Evolutionary conservation across 2,888 invertebrate species (phyloP), one percentile per base, ranked within the genome.

Genomic region (Panorpa germanica): DNA sequence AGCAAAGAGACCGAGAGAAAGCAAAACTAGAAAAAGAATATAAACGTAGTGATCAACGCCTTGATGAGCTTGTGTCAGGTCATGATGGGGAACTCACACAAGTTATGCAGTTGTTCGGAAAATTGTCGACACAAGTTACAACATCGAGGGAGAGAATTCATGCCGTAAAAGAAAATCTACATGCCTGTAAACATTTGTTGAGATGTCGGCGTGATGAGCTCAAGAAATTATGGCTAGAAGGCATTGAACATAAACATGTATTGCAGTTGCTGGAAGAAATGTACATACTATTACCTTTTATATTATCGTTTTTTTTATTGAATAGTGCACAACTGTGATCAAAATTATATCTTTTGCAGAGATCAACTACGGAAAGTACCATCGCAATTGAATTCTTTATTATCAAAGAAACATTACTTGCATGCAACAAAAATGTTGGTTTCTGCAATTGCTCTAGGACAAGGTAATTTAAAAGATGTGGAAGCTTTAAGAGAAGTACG

Each of bases 241-340:
- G 90, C 2, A 69, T 95, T n/a, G 90, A 96, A 45, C 91, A 95
- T 46, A 86, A 88, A 47, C 78, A 90, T 47, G 81, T 88, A 33
- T 53, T 91, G 23, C 70, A 80, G 40, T 70, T 93, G 55, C 55
- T 95, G 24, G 82, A 90, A 42, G 82, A 91, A 55, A 86, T 93
- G 3, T 2, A 2, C 14, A 21, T n/a, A 28, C 28, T 13, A 25
- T 20, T 13, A 25, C 12, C 13, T 10, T 6, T 32, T 25, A 26
- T 35, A 27, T 33, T 11, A 25, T 18, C 22, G 13, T 33, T 24
- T 14, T 22, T 28, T 34, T 26, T 28, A 24, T 28, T 34, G 19
- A 19, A 5, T 33, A 29, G 25, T 24, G 22, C 23, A 15, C n/a
- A n/a, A n/a, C n/a, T n/a, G n/a, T n/a, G 11, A n/a, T 14, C 5